A percentile compares a stretch with the other conserved stretches of the same genome.
phyloP scores from a whole-genome alignment of 2,113 vertebrate species.

The Nematolebias whitei region DNA sequence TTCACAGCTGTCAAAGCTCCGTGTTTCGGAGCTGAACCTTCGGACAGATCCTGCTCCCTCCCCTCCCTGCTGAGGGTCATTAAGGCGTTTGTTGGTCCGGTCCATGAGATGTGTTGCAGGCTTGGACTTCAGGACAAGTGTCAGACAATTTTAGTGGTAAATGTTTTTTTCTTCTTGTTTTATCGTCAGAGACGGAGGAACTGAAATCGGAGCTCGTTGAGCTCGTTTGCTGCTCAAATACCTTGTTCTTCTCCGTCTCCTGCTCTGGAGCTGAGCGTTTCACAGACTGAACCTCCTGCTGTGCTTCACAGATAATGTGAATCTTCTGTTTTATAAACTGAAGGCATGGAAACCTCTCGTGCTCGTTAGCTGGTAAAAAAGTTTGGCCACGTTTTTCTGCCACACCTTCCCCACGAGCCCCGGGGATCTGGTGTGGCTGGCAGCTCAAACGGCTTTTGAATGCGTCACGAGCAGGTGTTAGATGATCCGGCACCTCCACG shows the following conservation, averaged over 20 bases:
- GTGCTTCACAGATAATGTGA: conserved; percentile 9
- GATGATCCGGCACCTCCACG: not conserved
- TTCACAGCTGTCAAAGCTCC: too few relatives aligned
- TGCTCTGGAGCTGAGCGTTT: not conserved
- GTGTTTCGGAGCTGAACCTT: too few relatives aligned
- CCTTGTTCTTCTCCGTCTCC: too few relatives aligned
- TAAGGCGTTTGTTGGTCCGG: too few relatives aligned
- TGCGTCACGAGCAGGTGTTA: conserved; percentile 4
- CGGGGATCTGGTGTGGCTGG: conserved; percentile 25
- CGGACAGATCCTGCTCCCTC: too few relatives aligned
- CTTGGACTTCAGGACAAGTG: too few relatives aligned
- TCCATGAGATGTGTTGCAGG: too few relatives aligned
- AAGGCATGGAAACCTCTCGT: conserved; percentile 15
- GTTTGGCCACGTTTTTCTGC: conserved; percentile 18
- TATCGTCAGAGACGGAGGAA: conserved; percentile 55
- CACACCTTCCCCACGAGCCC: conserved; percentile 28
- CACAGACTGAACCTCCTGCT: accelerated
- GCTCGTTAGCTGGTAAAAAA: conserved; percentile 23
- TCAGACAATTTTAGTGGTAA: too few relatives aligned
- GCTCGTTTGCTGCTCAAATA: too few relatives aligned
- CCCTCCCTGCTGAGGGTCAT: too few relatives aligned
- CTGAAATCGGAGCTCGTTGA: too few relatives aligned
- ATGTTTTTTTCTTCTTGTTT: too few relatives aligned
- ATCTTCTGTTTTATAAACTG: conserved; percentile 25
- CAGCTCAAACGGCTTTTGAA: conserved; percentile 30